Conservation (phyloP, 2,113 vertebrate species). For the Oncorhynchus nerka region DNA sequence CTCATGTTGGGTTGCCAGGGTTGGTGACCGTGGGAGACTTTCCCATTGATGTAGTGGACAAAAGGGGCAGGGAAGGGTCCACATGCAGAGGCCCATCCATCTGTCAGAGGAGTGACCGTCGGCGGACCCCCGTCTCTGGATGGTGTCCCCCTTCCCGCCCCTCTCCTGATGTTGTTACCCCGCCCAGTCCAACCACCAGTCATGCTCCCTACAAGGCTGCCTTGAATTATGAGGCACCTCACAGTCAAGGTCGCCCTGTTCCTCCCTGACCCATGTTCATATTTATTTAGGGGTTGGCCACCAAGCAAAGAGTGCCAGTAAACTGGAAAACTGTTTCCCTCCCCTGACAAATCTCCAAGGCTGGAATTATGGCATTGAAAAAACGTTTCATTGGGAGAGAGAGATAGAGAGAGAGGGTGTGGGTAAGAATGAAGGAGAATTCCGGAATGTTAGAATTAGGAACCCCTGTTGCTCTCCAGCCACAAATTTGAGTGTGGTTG, state of each 20-base stretch:
- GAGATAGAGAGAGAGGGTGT: conserved; percentile 8
- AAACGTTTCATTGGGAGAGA: neutral
- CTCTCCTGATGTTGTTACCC: neutral
- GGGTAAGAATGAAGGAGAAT: too few species aligned
- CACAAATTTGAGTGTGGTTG: conserved; percentile 18
- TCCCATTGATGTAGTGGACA: neutral
- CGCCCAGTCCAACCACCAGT: neutral
- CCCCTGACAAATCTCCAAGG: conserved; percentile 17
- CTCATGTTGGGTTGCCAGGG: neutral
- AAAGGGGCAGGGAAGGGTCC: conserved; percentile 11
- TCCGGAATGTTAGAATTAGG: too few species aligned
- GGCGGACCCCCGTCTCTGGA: neutral
- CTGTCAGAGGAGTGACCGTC: conserved; percentile 6
- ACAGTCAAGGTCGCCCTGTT: conserved; percentile 23
- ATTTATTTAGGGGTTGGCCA: conserved; percentile 16
- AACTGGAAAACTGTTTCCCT: conserved; percentile 23
- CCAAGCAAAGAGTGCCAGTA: conserved; percentile 9
- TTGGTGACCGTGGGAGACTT: neutral
- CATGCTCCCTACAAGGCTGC: conserved; percentile 5
- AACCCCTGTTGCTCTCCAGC: too few species aligned
- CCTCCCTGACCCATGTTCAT: conserved; percentile 7
- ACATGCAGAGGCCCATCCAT: neutral
- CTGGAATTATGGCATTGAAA: conserved; percentile 7
- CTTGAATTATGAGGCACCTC: conserved; percentile 26
- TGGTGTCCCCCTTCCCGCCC: neutral